These are phyloP conservation scores for Carassius carassius DNA, from an alignment of 2,113 vertebrate species.

Conservation along the genomic window DNA sequence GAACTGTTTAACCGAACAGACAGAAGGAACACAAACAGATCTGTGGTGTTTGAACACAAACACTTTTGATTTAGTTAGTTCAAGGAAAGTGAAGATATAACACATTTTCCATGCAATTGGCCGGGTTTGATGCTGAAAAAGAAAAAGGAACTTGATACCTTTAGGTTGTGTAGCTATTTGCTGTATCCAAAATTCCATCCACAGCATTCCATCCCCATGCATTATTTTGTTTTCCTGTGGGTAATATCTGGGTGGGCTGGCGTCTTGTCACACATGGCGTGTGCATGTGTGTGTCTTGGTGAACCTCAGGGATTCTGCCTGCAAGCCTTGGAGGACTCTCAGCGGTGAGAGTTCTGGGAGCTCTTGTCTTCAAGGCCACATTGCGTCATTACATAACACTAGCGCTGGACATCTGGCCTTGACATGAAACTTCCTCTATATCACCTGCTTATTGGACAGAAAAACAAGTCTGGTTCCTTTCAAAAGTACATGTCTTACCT, in stretches of 20 bases:
- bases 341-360: slow-evolving; percentile 44
- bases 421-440: slow-evolving; percentile 61
- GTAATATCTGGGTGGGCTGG: slow-evolving; percentile 30
- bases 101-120: background rate
- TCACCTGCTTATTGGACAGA: slow-evolving; percentile 60
- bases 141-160: background rate
- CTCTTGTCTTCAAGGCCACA: slow-evolving; percentile 52
- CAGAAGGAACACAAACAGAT: background rate
- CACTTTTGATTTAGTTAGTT: background rate
- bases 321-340: slow-evolving; percentile 39
- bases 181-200: background rate
- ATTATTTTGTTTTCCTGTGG: slow-evolving; percentile 32
- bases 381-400: slow-evolving; percentile 59
- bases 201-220: slow-evolving; percentile 17
- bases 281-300: slow-evolving; percentile 27
- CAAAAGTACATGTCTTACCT: slow-evolving; percentile 59
- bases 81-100: slow-evolving; percentile 11
- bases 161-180: background rate
- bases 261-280: background rate
- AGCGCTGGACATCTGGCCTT: slow-evolving; percentile 62
- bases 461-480: slow-evolving; percentile 68
- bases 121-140: background rate
- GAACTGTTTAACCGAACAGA: background rate
- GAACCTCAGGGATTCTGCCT: slow-evolving; percentile 40
- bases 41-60: too few species aligned